Conservation (phyloP, 2,797 vertebrate species). For the Myotis myotis region DNA sequence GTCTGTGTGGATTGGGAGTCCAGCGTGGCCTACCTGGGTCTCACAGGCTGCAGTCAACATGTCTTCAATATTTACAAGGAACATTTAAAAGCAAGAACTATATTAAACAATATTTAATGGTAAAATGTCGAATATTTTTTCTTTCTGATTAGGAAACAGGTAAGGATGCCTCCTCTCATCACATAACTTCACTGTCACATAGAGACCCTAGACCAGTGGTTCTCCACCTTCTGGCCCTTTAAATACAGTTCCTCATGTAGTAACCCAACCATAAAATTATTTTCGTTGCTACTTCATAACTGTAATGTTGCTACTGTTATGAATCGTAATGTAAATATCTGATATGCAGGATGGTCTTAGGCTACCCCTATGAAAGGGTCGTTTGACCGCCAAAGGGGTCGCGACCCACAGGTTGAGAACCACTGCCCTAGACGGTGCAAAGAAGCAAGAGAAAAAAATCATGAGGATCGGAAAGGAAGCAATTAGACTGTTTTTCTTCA, state of each 20-base stretch:
- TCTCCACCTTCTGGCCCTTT: too few relatives aligned
- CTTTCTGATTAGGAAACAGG: neutral
- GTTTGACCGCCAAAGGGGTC: too few relatives aligned
- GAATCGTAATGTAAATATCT: too few relatives aligned
- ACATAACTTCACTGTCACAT: neutral
- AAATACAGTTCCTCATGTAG: too few relatives aligned
- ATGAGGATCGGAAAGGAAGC: neutral
- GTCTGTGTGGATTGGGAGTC: neutral
- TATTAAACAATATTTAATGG: neutral
- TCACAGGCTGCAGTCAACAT: neutral
- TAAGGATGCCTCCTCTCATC: neutral
- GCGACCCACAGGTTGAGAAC: too few relatives aligned
- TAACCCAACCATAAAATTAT: too few relatives aligned
- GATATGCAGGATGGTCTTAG: too few relatives aligned
- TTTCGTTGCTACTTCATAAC: too few relatives aligned
- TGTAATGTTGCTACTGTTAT: too few relatives aligned
- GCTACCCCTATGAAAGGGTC: too few relatives aligned
- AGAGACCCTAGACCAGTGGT: neutral
- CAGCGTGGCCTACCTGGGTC: neutral
- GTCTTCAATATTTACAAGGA: neutral
- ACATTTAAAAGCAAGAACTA: neutral
- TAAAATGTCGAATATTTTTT: neutral
- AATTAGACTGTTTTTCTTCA: neutral
- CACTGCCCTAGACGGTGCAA: neutral
- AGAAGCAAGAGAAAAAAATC: neutral